Percentiles rank a stretch among this genome's conserved stretches.
phyloP scores from a whole-genome alignment of 2,888 invertebrate species.

The Acleris emargana region DNA sequence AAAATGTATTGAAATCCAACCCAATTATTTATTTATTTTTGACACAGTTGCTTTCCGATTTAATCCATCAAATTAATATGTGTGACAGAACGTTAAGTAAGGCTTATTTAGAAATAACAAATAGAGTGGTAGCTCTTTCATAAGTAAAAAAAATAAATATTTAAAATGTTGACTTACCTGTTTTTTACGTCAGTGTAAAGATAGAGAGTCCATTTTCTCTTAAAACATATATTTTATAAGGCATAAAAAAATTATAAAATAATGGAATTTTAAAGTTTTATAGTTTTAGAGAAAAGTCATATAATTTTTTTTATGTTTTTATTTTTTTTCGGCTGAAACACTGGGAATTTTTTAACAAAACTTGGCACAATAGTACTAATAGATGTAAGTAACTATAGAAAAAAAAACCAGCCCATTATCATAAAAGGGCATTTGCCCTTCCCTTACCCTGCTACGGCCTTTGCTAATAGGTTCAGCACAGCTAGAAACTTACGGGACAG shows the following conservation, averaged over 20 bases:
- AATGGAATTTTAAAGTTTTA: not conserved
- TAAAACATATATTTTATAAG: not conserved
- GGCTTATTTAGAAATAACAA: too few relatives aligned
- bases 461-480: too few relatives aligned
- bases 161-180: not conserved
- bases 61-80: too few relatives aligned
- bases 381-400: constrained; percentile 14
- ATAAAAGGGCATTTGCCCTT: not conserved
- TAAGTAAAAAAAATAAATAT: constrained; percentile 8
- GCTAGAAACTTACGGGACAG: too few relatives aligned
- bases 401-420: not conserved
- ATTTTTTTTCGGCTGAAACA: constrained; percentile 3
- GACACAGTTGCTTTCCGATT: too few relatives aligned
- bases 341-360: not conserved
- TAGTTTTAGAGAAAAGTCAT: constrained; percentile 5
- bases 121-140: not conserved
- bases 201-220: not conserved
- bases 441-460: too few relatives aligned
- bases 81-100: too few relatives aligned
- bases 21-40: too few relatives aligned
- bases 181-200: constrained; percentile 10
- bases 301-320: not conserved
- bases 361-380: not conserved
- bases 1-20: too few relatives aligned
- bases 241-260: not conserved